Conservation (phyloP, 2,888 invertebrate species). For the Argyresthia goedartella region DNA sequence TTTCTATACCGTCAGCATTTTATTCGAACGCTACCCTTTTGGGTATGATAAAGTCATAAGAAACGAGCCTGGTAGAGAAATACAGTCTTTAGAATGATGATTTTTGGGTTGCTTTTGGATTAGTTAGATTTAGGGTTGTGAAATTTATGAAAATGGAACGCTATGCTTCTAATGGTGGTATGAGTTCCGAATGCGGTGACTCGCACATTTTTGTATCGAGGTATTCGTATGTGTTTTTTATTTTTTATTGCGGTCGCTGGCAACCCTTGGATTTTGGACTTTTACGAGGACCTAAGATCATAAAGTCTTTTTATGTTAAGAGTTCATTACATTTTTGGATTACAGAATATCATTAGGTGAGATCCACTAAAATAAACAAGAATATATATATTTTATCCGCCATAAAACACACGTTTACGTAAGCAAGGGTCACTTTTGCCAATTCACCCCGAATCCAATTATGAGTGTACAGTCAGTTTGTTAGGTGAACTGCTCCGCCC, state of each 20-base stretch:
- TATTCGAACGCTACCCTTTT: constrained; percentile 33
- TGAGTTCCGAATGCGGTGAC: constrained; percentile 41
- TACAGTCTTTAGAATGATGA: background rate
- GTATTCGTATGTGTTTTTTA: constrained; percentile 19
- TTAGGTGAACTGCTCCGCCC: constrained; percentile 4
- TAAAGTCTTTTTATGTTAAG: background rate
- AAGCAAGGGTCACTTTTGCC: background rate
- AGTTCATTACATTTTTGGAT: background rate
- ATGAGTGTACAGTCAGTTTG: background rate
- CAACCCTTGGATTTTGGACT: background rate
- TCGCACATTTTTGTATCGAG: constrained; percentile 59
- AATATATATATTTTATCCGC: no score
- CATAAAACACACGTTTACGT: no score
- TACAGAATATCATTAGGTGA: background rate
- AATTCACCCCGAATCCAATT: background rate
- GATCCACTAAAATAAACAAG: no score
- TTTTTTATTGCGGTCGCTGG: background rate
- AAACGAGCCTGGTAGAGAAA: background rate
- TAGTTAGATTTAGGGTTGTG: constrained; percentile 38
- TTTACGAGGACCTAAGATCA: background rate
- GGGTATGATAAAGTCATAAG: constrained; percentile 18
- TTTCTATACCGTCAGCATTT: constrained; percentile 63
- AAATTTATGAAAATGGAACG: constrained; percentile 59
- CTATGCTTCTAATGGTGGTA: constrained; percentile 19
- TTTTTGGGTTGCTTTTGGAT: constrained; percentile 33